Evolutionary conservation across 1,140 invertebrate genomes (phyloP).

Genomic region (Achroia grisella): DNA sequence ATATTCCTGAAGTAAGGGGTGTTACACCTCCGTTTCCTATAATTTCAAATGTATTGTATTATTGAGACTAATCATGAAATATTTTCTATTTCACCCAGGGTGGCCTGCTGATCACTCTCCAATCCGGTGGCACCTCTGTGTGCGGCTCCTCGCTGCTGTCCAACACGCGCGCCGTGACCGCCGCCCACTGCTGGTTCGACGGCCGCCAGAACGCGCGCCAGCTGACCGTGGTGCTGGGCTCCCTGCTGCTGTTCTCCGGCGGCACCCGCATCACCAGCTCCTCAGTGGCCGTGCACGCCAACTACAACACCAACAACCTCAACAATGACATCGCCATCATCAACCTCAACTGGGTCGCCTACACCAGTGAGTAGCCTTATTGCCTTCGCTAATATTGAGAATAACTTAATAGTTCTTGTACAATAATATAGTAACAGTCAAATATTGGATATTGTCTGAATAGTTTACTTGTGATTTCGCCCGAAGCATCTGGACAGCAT

Average conservation of each 20-base stretch:
- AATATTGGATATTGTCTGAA: too few relatives aligned
- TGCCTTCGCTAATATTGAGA: too few relatives aligned
- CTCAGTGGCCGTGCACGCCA: slow-evolving; percentile 14
- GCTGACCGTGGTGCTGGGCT: slow-evolving; percentile 18
- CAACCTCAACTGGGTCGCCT: slow-evolving; percentile 21
- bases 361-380: slow-evolving; percentile 21
- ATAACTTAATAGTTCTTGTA: too few relatives aligned
- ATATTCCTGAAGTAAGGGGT: too few relatives aligned
- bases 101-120: slow-evolving; percentile 17
- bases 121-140: slow-evolving; percentile 14
- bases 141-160: slow-evolving; percentile 18
- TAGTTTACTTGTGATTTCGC: too few relatives aligned
- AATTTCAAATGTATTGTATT: too few relatives aligned
- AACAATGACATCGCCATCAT: slow-evolving; percentile 50
- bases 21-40: too few relatives aligned
- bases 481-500: too few relatives aligned
- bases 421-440: too few relatives aligned
- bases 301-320: slow-evolving; percentile 10
- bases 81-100: too few relatives aligned
- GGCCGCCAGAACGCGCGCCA: slow-evolving; percentile 3
- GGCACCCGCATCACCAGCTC: slow-evolving; percentile 9
- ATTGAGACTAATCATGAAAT: too few relatives aligned
- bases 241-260: slow-evolving; percentile 17
- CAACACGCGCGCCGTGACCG: slow-evolving; percentile 12
- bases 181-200: slow-evolving; percentile 24